phyloP scores from a whole-genome alignment of 2,113 vertebrate species.

The Ciconia boyciana region DNA sequence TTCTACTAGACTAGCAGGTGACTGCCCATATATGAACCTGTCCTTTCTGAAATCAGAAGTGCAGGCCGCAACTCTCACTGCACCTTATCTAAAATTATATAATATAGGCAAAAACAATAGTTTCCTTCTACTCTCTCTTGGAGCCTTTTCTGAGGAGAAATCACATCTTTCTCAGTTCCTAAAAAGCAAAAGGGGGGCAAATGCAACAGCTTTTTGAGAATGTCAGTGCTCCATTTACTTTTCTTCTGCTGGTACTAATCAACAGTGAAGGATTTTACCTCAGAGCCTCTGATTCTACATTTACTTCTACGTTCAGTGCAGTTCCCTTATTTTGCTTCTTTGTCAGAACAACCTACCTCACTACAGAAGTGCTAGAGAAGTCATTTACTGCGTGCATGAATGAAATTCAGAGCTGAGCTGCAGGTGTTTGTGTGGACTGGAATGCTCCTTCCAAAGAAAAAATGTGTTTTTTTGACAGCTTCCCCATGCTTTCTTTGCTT shows the following conservation, averaged over 20 bases:
- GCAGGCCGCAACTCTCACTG: background rate
- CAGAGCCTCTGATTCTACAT: background rate
- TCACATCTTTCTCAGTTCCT: background rate
- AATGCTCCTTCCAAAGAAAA: background rate
- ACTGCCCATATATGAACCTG: background rate
- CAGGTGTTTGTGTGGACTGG: background rate
- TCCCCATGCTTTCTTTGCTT: background rate
- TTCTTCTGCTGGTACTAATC: background rate
- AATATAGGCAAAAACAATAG: background rate
- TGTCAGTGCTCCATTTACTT: background rate
- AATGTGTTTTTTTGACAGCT: background rate
- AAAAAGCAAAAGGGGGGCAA: background rate
- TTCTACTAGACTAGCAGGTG: background rate
- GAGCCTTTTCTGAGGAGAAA: background rate
- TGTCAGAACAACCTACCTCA: background rate
- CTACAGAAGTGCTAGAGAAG: background rate
- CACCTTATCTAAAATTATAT: background rate
- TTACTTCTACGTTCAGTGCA: background rate
- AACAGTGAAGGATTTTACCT: background rate
- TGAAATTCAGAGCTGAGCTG: background rate
- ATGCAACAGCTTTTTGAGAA: background rate
- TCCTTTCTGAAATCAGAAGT: background rate
- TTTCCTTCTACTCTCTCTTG: background rate
- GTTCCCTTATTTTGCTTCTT: background rate
- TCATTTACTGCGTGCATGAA: background rate